Evolutionary conservation across 1,140 invertebrate genomes (phyloP), one percentile per base, ranked within the genome.

Genomic region (Drosophila rufa): DNA sequence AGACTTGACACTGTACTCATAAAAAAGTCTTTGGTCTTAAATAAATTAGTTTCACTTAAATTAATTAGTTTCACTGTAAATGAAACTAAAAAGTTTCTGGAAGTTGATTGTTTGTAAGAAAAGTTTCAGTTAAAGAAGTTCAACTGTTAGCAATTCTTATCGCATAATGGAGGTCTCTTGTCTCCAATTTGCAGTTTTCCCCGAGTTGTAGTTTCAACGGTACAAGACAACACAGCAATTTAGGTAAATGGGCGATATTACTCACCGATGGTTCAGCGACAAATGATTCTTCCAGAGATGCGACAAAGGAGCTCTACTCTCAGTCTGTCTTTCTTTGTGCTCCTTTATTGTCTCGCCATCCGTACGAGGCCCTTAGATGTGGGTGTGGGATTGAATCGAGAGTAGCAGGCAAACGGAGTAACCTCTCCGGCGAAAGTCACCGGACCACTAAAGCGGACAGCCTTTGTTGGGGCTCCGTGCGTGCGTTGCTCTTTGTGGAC

Each of bases 401-500:
- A 56, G 36, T 40, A 22, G 6, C 53, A 1, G 19, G 19, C 53
- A 56, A 56, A 74, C 45, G 75, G 25, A 48, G 48, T 19, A 19
- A 33, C 19, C 48, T 61, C 73, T 84, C 64, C 51, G 79, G 82
- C 64, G 82, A 84, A 84, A 85, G 82, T 85, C 78, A 65, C 40
- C 67, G 67, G 76, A 75, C 78, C 59, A 82, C 59, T 79, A 43
- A 80, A 74, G 62, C 66, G 77, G 51, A 17, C 40, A 59, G 67
- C 69, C 82, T 84, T 84, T 84, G 78, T 84, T 77, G 48, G 19
- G 27, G 60, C 45, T 62, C 67, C 82, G 82, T 43, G 50, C 82
- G 82, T 85, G 50, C 82, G 82, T 85, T 85, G 82, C 67, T 78
- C 82, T 85, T 56, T 77, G 60, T 77, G 56, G 66, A 68, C 74